Conservation (phyloP, 2,797 vertebrate species). For the Rhodeus uyekii region DNA sequence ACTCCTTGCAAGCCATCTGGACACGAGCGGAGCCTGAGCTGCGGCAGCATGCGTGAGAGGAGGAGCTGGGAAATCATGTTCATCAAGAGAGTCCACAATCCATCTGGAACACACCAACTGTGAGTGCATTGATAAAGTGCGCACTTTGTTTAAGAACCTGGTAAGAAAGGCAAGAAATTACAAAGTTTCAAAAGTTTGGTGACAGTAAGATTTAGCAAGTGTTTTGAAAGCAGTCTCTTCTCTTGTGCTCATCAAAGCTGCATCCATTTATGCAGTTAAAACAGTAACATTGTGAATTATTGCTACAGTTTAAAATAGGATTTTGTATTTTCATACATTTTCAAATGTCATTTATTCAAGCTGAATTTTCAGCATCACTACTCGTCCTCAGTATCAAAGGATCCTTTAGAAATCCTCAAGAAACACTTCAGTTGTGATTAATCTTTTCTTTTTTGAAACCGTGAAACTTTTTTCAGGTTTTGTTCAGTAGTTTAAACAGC, state of each 20-base stretch:
- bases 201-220: not conserved
- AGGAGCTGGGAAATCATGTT: slow-evolving; percentile 74
- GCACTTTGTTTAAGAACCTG: slow-evolving; percentile 66
- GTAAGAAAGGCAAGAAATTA: slow-evolving; percentile 62
- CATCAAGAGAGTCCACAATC: slow-evolving; percentile 63
- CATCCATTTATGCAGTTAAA: not conserved
- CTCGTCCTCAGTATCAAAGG: not conserved
- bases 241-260: not conserved
- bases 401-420: not conserved
- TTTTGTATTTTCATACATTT: no score
- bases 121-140: slow-evolving; percentile 70
- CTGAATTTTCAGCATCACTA: not conserved
- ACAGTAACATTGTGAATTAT: not conserved
- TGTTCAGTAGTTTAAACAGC: no score
- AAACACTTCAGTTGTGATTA: not conserved
- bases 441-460: not conserved
- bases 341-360: not conserved
- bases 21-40: slow-evolving; percentile 73
- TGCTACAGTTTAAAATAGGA: not conserved
- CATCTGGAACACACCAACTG: slow-evolving; percentile 73
- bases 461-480: not conserved
- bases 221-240: not conserved
- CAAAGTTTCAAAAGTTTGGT: not conserved
- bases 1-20: slow-evolving; percentile 74
- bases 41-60: slow-evolving; percentile 77